Base-by-base conservation (phyloP, 2,797 vertebrate species). In the Xiphorhynchus erythropygius region DNA sequence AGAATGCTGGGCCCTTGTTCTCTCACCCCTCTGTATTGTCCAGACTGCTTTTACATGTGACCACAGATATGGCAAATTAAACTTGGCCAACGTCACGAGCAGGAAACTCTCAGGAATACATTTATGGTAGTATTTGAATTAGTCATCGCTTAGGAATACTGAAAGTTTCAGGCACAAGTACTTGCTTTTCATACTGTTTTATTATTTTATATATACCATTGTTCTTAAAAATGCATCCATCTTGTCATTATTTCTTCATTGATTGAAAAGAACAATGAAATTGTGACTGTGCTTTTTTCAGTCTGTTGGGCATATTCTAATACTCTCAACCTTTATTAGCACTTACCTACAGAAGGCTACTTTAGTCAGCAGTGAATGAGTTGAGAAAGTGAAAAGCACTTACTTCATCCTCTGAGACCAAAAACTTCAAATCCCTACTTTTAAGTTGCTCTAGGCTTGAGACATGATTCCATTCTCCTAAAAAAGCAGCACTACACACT, bases 381-480 rank as follows among this genome's bases (percentile, higher is more conserved):
- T 56, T 49, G 33, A 84, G 74, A 67, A 90, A 86, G 47, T 30
- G 60, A 86, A 94, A 94, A 82, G 91, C 87, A 94, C 83, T 96
- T 94, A 70, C 52, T 74, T 25, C 27, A 15, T 86, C 94, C 77
- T 87, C 47, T 0, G 69, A 90, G 93, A 93, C 70, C 56, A 65
- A 81, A 91, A 90, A 52, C 77, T 86, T 77, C 80, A 87, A 82
- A 63, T 91, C 46, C 70, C 46, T 53, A 60, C 74, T 94, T 94
- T 94, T 55, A 78, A 91, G 69, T 74, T 71, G 47, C 77, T 86
- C 35, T 67, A 50, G 52, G 91, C 77, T 84, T 82, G 74, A 82
- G 87, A 91, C 77, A 76, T n/a, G 27, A 95, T 75, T 93, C 87
- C 60, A 46, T 88, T 84, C 89, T 96, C 62, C 80, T 84, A 39